Conservation (phyloP, 2,888 invertebrate species). For the Eubasilissa splendida region DNA sequence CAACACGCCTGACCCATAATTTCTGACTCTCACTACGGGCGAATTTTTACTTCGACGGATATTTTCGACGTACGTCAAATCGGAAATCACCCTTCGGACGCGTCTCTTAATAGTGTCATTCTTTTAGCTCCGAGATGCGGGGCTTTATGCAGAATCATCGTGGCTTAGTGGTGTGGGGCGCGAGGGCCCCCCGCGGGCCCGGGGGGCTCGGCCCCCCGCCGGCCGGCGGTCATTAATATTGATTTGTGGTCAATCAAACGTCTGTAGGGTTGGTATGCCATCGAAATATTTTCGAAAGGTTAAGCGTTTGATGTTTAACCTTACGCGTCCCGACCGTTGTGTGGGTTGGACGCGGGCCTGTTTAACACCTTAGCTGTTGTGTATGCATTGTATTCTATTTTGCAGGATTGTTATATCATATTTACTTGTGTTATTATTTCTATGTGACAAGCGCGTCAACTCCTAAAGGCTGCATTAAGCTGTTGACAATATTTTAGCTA, state of each 20-base stretch:
- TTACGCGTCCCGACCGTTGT: constrained; percentile 3
- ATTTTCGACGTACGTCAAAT: too few relatives aligned
- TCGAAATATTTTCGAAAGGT: constrained; percentile 32
- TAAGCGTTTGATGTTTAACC: constrained; percentile 39
- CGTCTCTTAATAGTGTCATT: constrained; percentile 61
- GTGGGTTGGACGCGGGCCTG: too few relatives aligned
- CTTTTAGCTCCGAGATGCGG: constrained; percentile 59
- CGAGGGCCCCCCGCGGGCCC: constrained; percentile 69
- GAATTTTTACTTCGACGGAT: too few relatives aligned
- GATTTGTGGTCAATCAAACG: constrained; percentile 75
- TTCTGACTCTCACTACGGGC: too few relatives aligned
- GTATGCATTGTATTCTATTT: too few relatives aligned
- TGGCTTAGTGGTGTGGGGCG: constrained; percentile 47
- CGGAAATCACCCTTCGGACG: constrained; percentile 41
- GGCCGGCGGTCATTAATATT: constrained; percentile 74
- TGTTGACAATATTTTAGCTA: too few relatives aligned
- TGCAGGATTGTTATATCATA: too few relatives aligned
- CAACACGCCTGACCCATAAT: too few relatives aligned
- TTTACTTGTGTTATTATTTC: neutral
- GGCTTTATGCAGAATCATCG: constrained; percentile 45
- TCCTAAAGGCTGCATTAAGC: too few relatives aligned
- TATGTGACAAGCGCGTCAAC: too few relatives aligned
- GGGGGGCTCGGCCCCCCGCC: constrained; percentile 64
- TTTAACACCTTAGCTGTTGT: too few relatives aligned
- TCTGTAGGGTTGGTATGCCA: constrained; percentile 65